Evolutionary conservation across 2,888 invertebrate species (phyloP), one percentile per base, ranked within the genome.

Genomic region (Malthinus flaveolus): DNA sequence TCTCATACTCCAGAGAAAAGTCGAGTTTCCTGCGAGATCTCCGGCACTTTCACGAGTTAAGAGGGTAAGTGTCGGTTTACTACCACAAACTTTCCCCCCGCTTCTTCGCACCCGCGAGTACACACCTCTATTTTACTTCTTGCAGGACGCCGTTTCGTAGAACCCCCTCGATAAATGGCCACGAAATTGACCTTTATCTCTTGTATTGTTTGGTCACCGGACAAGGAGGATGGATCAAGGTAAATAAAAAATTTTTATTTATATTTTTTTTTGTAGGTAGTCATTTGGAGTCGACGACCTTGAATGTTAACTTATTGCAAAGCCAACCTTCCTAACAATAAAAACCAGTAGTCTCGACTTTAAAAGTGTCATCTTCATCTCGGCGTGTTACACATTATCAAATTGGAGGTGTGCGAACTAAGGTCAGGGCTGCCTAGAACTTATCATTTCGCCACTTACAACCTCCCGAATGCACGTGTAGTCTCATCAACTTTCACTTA

Each of bases 161-260:
- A 71, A 79, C 83, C 67, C 81, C 85, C 79, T 79, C 87, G 75
- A 88, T 97, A 62, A 93, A 91, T 82, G 96, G 97, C 56, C 87
- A 89, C 73, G 91, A 93, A 79, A 87, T 98, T 74, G 97, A 98
- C 82, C 85, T 98, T 67, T 95, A 91, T 81, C 85, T 89, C 62
- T 86, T 98, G 68, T 98, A 97, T 80, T 88, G 88, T 71, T 85
- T 94, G 75, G 97, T 98, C 49, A 95, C 93, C 70, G 89, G 90
- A 65, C 85, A 92, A 72, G 97, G 97, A 70, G 98, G 98, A 70
- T 91, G 97, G 85, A 87, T 93, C 69, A 97, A 95, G 89, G 97
- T 97, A 79, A 81, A 78, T 53, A 23, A 34, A 31, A 31, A 13
- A 36, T 31, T 23, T 36, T 31, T 54, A 39, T 37, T 63, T 58